phyloP scores from a whole-genome alignment of 35 echinoderm and acorn worm genomes.

The Lytechinus variegatus region DNA sequence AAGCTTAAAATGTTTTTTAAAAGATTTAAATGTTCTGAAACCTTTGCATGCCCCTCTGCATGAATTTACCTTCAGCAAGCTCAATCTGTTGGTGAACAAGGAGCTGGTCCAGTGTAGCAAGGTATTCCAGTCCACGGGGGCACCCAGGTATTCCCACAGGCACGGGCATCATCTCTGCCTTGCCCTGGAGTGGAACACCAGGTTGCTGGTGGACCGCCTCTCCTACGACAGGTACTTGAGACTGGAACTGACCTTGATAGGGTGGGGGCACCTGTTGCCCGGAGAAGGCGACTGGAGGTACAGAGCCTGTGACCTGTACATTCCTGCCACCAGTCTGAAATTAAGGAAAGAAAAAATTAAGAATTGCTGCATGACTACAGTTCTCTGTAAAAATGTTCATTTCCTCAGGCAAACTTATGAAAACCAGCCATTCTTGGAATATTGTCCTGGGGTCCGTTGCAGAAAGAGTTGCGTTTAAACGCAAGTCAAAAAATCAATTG shows the following conservation, averaged over 20 bases:
- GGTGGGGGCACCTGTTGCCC: neutral
- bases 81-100: slow-evolving; percentile 67
- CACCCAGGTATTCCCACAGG: slow-evolving; percentile 35
- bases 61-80: slow-evolving; percentile 33
- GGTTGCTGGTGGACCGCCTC: neutral
- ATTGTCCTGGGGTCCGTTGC: too few species aligned
- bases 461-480: too few species aligned
- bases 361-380: too few species aligned
- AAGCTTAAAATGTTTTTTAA: too few species aligned
- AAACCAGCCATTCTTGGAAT: too few species aligned
- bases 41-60: neutral
- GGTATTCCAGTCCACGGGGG: slow-evolving; percentile 72
- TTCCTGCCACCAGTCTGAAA: neutral
- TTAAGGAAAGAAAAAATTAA: neutral
- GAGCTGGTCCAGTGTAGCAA: slow-evolving; percentile 62
- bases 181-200: neutral
- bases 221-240: neutral
- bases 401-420: too few species aligned
- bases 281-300: neutral
- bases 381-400: too few species aligned
- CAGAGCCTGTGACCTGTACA: neutral
- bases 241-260: neutral
- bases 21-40: too few species aligned
- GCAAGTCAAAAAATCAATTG: too few species aligned
- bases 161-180: slow-evolving; percentile 28